Evolutionary conservation across 2,113 vertebrate genomes (phyloP), one percentile per base, ranked within the genome.

Genomic region (Australoheros scitulus): DNA sequence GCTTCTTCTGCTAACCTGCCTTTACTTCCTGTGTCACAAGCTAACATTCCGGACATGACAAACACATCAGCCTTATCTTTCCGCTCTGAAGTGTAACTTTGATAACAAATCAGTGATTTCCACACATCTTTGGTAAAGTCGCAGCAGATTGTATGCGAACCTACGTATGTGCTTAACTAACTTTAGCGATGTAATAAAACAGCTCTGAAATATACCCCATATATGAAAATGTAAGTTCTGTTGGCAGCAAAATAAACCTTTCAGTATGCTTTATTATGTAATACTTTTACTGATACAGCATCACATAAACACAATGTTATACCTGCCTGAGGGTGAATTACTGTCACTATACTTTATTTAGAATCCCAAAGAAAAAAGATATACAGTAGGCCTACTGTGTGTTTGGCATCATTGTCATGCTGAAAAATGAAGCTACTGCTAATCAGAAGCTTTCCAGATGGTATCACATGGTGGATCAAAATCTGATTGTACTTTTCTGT

Each of bases 11-110:
- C 50, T 88, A 59, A 61, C 83, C 87, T 26, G 57, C 80, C 68
- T 74, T 41, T 38, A 90, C 90, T 94, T 95, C 95, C 95, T 89
- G 93, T 93, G 92, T 92, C 50, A 43, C 83, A 9, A 13, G 3
- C 26, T 89, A 60, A 77, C 22, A 2, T 13, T 87, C 92, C 91
- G 84, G 70, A 7, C 6, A 55, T 8, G 29, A 61, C 18, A 3
- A 55, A 1, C 2, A 9, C 7, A 18, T 22, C 18, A 70, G 29
- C 32, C 61, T 1, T 36, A 11, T 18, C 2, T 88, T 93, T 94
- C 92, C 90, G 84, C 38, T 60, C 2, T 18, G 9, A 11, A 2
- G 5, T 52, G 20, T 32, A 72, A 52, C 68, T 55, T 72, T 9
- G 47, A 61, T 22, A 68, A 47, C 15, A 4, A 29, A 70, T 29